Base-by-base conservation (phyloP, 2,888 invertebrate genomes). In the Ochropleura plecta region DNA sequence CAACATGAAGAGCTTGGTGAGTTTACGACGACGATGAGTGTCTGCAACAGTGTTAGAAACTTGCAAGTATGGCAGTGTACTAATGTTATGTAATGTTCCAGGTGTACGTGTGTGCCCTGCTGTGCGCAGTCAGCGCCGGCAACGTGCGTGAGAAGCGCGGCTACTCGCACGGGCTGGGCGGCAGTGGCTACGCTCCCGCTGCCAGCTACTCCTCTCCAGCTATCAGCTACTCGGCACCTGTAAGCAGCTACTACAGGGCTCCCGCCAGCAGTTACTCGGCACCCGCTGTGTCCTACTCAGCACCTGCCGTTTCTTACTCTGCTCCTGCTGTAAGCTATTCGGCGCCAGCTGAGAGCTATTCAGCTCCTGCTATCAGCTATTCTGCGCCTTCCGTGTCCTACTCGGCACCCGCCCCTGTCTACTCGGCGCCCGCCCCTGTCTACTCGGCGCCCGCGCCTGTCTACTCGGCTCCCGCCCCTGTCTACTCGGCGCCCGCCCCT, bases 71-170 rank as follows among this genome's bases (percentile, higher is more conserved):
- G 30, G 44, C 63, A 67, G 63, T n/a, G 59, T 16, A 42, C 51
- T 67, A n/a, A 62, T 40, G n/a, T n/a, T 20, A 40, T 62, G 44
- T 12, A 7, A 40, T 66, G 67, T 71, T 80, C 0, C 78, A 81
- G 81, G 67, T 81, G 12, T 20, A 18, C 12, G 30, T 68, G 49
- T 81, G 69, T 40, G 82, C 71, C 62, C 62, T 82, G 51, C 51
- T 80, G 59, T 57, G 78, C 5, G 82, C 69, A 30, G 83, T 70
- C 48, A 57, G 62, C 46, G 77, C 81, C 12, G 89, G 87, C 14
- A 51, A 65, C 44, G 81, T 84, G 3, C 88, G 89, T 7, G 83
- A 84, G 69, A 90, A 89, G 80, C 88, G 90, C 57, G 88, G 90
- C 20, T 74, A 55, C 57, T 60, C 72, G 48, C 60, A 68, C 48